These are phyloP conservation scores for Lagodon rhomboides DNA, from an alignment of 2,797 vertebrate species.

Conservation along the genomic window DNA sequence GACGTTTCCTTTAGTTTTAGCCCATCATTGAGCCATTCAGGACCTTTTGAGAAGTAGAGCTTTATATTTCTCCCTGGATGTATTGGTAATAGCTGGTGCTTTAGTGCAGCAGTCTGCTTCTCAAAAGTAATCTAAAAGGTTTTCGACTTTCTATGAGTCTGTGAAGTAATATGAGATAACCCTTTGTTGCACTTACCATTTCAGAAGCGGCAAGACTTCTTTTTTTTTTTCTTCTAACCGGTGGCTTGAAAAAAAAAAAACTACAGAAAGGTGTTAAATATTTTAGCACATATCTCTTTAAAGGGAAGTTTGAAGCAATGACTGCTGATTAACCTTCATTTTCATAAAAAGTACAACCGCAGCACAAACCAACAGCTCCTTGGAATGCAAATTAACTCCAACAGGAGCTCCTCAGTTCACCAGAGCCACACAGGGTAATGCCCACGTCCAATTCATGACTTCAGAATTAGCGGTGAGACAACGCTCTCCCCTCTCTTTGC, in stretches of 20 bases:
- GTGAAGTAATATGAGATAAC: conserved; percentile 37
- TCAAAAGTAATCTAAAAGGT: conserved; percentile 40
- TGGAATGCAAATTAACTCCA: conserved; percentile 66
- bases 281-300: conserved; percentile 59
- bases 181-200: conserved; percentile 37
- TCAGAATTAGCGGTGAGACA: conserved; percentile 43
- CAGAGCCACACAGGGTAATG: conserved; percentile 39
- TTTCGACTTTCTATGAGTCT: conserved; percentile 37
- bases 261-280: conserved; percentile 59
- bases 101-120: conserved; percentile 18
- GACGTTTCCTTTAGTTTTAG: conserved; percentile 14
- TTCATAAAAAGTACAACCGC: conserved; percentile 56
- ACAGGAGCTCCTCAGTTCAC: conserved; percentile 50
- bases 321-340: conserved; percentile 67
- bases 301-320: conserved; percentile 60
- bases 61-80: conserved; percentile 16
- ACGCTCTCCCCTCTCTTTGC: conserved; percentile 18
- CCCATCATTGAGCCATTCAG: conserved; percentile 4
- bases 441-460: conserved; percentile 50
- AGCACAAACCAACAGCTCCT: conserved; percentile 28
- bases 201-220: conserved; percentile 2
- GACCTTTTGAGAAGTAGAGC: conserved; percentile 1
- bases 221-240: conserved; percentile 32
- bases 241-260: conserved; percentile 37
- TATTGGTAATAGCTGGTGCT: conserved; percentile 21